A percentile compares a stretch with the other conserved stretches of the same genome.
Evolutionary conservation across 2,797 vertebrate genomes (phyloP).

Genomic region (Rhynchonycteris naso): DNA sequence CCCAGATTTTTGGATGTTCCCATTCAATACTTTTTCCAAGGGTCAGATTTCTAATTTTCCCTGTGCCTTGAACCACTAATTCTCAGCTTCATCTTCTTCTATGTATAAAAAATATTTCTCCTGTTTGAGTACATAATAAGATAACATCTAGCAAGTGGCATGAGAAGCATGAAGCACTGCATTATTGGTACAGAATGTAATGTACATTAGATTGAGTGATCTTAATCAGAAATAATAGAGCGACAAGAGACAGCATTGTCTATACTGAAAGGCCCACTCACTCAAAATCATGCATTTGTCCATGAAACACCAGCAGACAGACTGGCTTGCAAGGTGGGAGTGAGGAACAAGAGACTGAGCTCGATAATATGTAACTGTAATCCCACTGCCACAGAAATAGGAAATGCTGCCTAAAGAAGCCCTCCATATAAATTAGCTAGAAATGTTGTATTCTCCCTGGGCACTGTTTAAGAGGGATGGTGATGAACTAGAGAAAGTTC

Average conservation of each 20-base stretch:
- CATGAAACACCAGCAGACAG: not conserved
- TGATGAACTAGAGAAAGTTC: not conserved
- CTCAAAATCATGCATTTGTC: slow-evolving; percentile 19
- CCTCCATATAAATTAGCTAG: not conserved
- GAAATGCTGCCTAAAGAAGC: not conserved
- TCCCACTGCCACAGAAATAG: not conserved
- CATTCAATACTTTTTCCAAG: not conserved
- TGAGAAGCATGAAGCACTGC: not conserved
- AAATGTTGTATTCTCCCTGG: not conserved
- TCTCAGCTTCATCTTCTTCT: slow-evolving; percentile 44
- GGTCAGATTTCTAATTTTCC: not conserved
- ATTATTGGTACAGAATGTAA: slow-evolving; percentile 40
- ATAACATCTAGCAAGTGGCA: slow-evolving; percentile 1
- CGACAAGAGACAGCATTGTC: slow-evolving; percentile 24
- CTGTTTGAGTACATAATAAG: not conserved
- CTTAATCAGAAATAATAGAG: slow-evolving; percentile 55
- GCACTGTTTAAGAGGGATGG: not conserved
- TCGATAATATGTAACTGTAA: not conserved
- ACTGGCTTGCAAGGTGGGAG: not conserved
- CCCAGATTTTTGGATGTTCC: not conserved
- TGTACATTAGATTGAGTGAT: slow-evolving; percentile 32
- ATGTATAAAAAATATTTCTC: not conserved
- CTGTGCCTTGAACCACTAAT: not conserved
- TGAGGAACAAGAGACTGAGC: not conserved
- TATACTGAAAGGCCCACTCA: slow-evolving; percentile 5